Percentiles rank a stretch among this genome's conserved stretches.
These are phyloP conservation scores for Megaptera novaeangliae DNA, from an alignment of 2,113 vertebrate species.

Conservation along the genomic window DNA sequence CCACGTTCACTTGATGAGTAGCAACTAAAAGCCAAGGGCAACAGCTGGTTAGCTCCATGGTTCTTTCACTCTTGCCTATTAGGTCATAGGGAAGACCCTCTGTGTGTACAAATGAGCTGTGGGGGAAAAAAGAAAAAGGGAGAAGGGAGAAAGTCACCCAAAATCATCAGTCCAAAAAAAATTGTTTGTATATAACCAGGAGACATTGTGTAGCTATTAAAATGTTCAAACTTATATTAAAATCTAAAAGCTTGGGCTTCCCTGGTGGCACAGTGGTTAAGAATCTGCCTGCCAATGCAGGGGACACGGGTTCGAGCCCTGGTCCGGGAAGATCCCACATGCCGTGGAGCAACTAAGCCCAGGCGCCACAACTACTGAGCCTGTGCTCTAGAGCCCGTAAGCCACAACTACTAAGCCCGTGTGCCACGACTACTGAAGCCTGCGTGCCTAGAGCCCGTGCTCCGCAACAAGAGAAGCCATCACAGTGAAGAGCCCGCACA, in stretches of 20 bases:
- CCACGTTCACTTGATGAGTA: background rate
- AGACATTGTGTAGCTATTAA: background rate
- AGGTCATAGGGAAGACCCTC: background rate
- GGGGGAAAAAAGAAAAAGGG: background rate
- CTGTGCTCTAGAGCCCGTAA: no score
- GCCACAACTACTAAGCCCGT: no score
- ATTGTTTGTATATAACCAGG: background rate
- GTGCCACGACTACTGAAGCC: no score
- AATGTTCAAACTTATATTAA: background rate
- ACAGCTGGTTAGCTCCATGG: accelerated
- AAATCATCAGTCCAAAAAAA: background rate
- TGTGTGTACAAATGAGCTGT: background rate
- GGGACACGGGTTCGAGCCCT: no score
- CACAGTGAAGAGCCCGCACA: no score
- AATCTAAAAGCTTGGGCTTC: background rate
- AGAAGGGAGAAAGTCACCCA: background rate
- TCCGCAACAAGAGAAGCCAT: no score
- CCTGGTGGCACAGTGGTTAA: no score
- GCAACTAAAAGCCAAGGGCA: background rate
- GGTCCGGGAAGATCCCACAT: no score
- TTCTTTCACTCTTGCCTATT: background rate
- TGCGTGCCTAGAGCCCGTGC: no score
- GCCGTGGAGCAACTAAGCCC: no score
- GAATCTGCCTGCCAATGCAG: no score
- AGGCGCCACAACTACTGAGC: no score